Percentiles rank a stretch among this genome's conserved stretches.
phyloP scores from a whole-genome alignment of 2,797 vertebrate species.

The Enteromius mattozi region DNA sequence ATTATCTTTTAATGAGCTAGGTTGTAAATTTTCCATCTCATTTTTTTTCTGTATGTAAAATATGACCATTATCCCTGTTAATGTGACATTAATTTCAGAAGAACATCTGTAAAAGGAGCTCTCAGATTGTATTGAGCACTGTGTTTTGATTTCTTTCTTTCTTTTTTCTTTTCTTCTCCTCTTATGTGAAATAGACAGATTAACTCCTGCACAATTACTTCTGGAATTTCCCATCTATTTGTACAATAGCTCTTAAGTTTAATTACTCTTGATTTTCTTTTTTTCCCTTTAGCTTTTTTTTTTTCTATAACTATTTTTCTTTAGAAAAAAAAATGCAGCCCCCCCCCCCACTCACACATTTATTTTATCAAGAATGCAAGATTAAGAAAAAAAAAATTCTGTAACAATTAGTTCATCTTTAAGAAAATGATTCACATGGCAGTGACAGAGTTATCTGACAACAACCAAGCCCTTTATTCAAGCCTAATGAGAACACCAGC shows the following conservation, averaged over 20 bases:
- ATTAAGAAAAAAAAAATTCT: constrained; percentile 43
- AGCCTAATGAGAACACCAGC: constrained; percentile 52
- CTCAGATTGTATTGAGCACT: background rate
- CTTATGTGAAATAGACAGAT: background rate
- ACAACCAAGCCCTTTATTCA: constrained; percentile 49
- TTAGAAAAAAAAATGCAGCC: background rate
- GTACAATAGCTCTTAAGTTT: background rate
- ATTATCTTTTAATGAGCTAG: background rate
- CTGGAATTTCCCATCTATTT: background rate
- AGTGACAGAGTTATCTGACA: constrained; percentile 46
- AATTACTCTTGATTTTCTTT: background rate
- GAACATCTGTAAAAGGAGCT: background rate
- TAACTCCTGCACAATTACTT: background rate
- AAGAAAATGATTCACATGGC: constrained; percentile 38
- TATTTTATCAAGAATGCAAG: constrained; percentile 15
- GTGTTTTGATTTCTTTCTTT: background rate
- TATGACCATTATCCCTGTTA: background rate
- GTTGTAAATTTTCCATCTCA: background rate
- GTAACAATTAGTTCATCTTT: constrained; percentile 46
- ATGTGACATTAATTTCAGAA: background rate
- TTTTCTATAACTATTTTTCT: too few species aligned
- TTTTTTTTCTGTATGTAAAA: background rate
- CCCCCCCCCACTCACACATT: background rate
- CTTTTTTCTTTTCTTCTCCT: background rate
- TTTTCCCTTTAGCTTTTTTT: background rate